Evolutionary conservation across 2,888 invertebrate species (phyloP).

Genomic region (Watsonalla cultraria): DNA sequence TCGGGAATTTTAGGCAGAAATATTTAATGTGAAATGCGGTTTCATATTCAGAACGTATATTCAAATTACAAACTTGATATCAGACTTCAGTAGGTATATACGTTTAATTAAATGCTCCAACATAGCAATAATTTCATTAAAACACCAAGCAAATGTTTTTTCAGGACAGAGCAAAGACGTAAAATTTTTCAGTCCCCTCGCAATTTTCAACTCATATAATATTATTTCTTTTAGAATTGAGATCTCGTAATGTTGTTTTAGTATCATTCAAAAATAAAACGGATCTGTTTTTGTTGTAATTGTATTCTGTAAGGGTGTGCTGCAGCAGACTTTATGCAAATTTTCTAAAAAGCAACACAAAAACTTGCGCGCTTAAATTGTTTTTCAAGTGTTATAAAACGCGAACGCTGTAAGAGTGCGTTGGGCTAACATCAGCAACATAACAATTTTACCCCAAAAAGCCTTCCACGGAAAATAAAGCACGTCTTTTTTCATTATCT

Average conservation of each 20-base stretch:
- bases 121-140: no score
- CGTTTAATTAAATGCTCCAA: no score
- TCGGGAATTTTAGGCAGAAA: no score
- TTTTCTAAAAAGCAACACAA: conserved; percentile 17
- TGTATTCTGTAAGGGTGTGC: conserved; percentile 13
- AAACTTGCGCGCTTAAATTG: conserved; percentile 21
- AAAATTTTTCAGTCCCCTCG: no score
- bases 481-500: neutral
- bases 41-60: no score
- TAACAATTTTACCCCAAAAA: conserved; percentile 18
- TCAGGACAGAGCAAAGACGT: no score
- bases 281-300: conserved; percentile 9
- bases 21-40: no score
- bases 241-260: neutral
- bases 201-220: neutral
- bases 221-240: neutral
- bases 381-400: conserved; percentile 23
- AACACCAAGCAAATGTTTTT: no score
- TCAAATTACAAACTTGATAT: no score
- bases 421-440: conserved; percentile 12
- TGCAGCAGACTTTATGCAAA: conserved; percentile 29
- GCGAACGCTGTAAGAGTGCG: conserved; percentile 15
- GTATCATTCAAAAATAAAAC: conserved; percentile 8
- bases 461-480: conserved; percentile 2
- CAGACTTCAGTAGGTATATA: no score